These are phyloP conservation scores for Gallinago media DNA, from an alignment of 2,113 vertebrate genomes.

Conservation along the genomic window DNA sequence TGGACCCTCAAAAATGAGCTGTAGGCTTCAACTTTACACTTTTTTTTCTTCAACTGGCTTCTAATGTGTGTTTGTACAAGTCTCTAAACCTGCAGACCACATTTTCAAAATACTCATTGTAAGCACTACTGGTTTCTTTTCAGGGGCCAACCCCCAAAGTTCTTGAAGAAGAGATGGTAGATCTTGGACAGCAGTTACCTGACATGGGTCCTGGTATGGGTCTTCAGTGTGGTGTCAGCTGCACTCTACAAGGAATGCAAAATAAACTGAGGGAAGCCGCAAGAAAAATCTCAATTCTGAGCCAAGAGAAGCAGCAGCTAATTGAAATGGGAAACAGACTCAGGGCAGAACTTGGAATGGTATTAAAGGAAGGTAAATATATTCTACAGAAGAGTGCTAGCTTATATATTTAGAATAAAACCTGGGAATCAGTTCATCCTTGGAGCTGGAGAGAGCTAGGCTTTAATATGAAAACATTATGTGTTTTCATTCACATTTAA, in stretches of 20 bases:
- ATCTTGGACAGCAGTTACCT: constrained; percentile 42
- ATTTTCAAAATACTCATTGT: neutral
- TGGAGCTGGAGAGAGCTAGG: neutral
- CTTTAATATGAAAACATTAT: neutral
- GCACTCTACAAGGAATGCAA: constrained; percentile 30
- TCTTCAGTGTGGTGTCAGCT: neutral
- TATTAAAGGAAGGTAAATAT: constrained; percentile 70
- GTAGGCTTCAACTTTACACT: neutral
- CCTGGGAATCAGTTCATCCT: neutral
- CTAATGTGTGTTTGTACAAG: neutral
- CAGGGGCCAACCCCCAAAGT: constrained; percentile 61
- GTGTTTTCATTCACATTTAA: neutral
- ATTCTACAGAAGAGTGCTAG: neutral
- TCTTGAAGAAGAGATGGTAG: constrained; percentile 49
- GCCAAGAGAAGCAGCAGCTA: constrained; percentile 85
- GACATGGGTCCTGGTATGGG: neutral
- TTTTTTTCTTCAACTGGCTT: neutral
- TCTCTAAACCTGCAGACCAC: neutral
- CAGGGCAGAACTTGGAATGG: constrained; percentile 71
- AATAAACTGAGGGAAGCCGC: constrained; percentile 82
- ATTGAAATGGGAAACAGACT: constrained; percentile 89
- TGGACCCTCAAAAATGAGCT: neutral
- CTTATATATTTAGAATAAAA: neutral
- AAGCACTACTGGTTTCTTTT: neutral
- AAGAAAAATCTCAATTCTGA: constrained; percentile 78